Conservation (phyloP, 2,113 vertebrate species). For the Chaetodon trifascialis region DNA sequence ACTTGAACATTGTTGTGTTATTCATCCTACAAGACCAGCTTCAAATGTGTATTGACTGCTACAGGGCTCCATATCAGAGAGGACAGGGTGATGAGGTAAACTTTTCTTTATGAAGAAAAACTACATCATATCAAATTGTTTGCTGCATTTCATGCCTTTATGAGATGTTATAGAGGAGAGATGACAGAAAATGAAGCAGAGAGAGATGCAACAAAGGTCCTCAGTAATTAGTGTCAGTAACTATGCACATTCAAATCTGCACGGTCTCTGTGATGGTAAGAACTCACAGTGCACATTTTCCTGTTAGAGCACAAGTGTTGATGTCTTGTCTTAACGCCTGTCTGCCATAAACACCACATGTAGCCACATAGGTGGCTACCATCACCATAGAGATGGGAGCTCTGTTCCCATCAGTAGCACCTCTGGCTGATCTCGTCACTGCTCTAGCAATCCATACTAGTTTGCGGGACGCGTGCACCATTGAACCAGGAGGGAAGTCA, state of each 20-base stretch:
- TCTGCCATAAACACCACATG: background rate
- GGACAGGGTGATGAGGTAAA: background rate
- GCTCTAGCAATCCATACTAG: background rate
- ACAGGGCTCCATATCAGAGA: background rate
- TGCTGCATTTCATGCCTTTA: background rate
- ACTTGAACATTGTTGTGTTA: slow-evolving; percentile 13
- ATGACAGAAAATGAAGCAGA: background rate
- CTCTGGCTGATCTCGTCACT: background rate
- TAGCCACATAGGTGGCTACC: background rate
- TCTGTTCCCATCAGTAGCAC: background rate
- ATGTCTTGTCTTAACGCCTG: background rate
- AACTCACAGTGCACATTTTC: background rate
- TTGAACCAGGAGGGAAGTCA: background rate
- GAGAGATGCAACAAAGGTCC: background rate
- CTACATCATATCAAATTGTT: background rate
- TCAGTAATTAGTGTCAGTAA: background rate
- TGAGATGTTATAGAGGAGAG: background rate
- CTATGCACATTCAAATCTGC: background rate
- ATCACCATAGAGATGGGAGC: slow-evolving; percentile 1
- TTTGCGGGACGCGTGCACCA: background rate
- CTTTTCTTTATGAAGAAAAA: background rate
- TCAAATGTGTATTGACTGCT: slow-evolving; percentile 27
- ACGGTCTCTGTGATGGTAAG: too few species aligned
- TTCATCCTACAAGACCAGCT: slow-evolving; percentile 18
- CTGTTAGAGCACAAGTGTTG: background rate